Conservation (phyloP, 2,888 invertebrate genomes). For the Trichacis sp. region DNA sequence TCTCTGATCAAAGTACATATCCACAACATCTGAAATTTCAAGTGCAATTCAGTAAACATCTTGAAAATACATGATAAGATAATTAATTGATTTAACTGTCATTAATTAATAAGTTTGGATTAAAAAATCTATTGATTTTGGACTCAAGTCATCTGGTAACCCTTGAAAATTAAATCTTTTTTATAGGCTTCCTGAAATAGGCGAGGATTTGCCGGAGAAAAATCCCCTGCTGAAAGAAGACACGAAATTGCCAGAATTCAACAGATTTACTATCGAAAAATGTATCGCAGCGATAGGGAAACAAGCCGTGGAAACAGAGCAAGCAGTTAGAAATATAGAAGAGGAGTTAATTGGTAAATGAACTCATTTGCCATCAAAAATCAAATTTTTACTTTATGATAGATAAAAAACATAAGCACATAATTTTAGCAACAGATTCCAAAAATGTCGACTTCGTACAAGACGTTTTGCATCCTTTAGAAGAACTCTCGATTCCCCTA, state of each 20-base stretch:
- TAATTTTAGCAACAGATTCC: constrained; percentile 40
- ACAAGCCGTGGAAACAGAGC: constrained; percentile 85
- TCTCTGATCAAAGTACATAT: too few species aligned
- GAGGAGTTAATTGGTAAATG: constrained; percentile 70
- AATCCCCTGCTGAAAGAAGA: constrained; percentile 81
- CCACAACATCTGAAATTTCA: too few species aligned
- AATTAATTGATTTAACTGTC: too few species aligned
- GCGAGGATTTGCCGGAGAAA: constrained; percentile 83
- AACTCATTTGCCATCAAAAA: constrained; percentile 6
- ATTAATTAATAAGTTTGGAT: too few species aligned
- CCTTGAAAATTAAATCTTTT: constrained; percentile 13
- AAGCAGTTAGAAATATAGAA: constrained; percentile 79
- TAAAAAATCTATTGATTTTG: too few species aligned
- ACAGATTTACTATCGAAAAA: constrained; percentile 83
- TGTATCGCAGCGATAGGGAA: constrained; percentile 88
- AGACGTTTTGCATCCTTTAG: constrained; percentile 80
- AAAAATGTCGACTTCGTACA: constrained; percentile 73
- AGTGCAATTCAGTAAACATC: too few species aligned
- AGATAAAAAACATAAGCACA: too few species aligned
- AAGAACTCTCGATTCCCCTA: constrained; percentile 79
- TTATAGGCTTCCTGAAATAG: constrained; percentile 82
- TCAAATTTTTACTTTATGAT: too few species aligned
- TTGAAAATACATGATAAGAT: too few species aligned
- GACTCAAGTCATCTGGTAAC: constrained; percentile 11
- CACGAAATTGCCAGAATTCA: constrained; percentile 82